These are phyloP conservation scores for Platichthys stellatus DNA, from an alignment of 2,113 vertebrate genomes.

Conservation along the genomic window DNA sequence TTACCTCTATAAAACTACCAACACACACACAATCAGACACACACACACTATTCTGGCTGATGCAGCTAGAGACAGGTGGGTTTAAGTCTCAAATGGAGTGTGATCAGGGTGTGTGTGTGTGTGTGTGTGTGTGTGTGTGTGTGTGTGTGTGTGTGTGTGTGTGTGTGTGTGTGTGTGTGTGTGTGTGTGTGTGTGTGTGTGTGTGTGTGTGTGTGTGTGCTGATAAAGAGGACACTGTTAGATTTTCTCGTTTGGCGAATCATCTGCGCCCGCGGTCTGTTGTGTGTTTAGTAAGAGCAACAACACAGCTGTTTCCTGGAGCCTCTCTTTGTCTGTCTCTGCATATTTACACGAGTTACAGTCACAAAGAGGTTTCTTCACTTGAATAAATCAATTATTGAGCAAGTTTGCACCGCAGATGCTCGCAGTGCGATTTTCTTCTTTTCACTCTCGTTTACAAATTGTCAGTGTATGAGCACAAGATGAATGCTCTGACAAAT, in stretches of 20 bases:
- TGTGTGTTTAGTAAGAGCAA: slow-evolving; percentile 13
- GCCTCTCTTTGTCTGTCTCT: background rate
- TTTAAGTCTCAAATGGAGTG: slow-evolving; percentile 2
- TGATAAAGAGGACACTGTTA: slow-evolving; percentile 33
- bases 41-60: no score
- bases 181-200: no score
- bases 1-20: no score
- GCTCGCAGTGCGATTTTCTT: background rate
- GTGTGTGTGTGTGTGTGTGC: background rate
- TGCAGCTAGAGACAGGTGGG: slow-evolving; percentile 18
- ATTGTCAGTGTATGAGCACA: background rate
- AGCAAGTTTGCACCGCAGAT: slow-evolving; percentile 15
- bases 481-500: background rate
- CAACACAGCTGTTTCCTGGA: slow-evolving; percentile 29
- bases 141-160: no score
- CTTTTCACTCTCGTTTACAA: background rate
- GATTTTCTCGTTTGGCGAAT: slow-evolving; percentile 25
- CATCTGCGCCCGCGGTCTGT: slow-evolving; percentile 28
- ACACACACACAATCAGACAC: no score
- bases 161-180: no score
- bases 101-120: background rate
- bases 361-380: background rate
- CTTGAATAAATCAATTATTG: slow-evolving; percentile 1
- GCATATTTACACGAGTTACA: slow-evolving; percentile 2
- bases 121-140: background rate